These are phyloP conservation scores for Mesocricetus auratus DNA, from an alignment of 2,113 vertebrate species.

Conservation along the genomic window DNA sequence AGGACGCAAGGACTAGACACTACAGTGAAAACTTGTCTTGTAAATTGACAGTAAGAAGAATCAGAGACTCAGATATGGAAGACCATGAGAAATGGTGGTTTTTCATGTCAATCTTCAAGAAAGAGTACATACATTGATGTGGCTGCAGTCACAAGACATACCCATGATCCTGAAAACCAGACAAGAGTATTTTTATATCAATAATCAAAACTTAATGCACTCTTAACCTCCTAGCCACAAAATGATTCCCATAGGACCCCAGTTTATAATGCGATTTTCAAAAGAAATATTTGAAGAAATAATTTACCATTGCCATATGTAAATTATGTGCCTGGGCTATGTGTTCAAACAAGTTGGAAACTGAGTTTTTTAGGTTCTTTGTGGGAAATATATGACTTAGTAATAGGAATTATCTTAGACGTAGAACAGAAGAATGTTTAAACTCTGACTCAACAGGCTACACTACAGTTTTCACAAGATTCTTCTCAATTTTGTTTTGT, in stretches of 20 bases:
- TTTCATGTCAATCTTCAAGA: accelerated
- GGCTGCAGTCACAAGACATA: background rate
- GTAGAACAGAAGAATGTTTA: background rate
- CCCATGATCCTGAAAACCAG: background rate
- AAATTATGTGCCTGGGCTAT: background rate
- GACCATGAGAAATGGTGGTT: background rate
- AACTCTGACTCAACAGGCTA: background rate
- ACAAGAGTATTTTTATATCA: background rate
- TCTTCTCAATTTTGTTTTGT: background rate
- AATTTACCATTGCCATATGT: background rate
- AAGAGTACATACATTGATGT: background rate
- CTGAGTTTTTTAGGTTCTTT: background rate
- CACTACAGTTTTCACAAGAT: background rate
- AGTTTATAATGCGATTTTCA: background rate
- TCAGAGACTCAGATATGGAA: background rate
- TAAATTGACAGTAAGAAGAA: background rate
- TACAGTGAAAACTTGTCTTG: background rate
- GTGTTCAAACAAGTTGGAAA: background rate
- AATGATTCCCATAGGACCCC: background rate
- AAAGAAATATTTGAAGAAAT: background rate
- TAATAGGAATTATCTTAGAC: background rate
- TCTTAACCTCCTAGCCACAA: background rate
- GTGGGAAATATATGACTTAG: background rate
- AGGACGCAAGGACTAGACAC: too few relatives aligned
- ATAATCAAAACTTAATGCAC: too few relatives aligned